Evolutionary conservation across 2,888 invertebrate genomes (phyloP).

Genomic region (Drosophila neonasuta): DNA sequence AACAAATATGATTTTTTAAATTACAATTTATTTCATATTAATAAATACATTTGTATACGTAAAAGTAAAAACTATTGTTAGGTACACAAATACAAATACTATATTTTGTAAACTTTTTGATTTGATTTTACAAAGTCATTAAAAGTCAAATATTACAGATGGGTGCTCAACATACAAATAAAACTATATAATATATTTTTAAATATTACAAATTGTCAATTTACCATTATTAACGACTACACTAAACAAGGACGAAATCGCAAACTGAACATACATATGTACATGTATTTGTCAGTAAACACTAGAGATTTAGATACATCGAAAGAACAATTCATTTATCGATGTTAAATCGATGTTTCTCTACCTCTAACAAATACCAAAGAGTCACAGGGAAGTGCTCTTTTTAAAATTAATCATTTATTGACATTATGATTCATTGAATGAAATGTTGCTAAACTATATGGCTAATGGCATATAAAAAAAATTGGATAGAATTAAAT

Average conservation of each 20-base stretch:
- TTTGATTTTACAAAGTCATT: neutral
- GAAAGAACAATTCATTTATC: neutral
- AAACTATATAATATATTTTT: neutral
- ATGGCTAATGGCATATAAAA: neutral
- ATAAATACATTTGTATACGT: neutral
- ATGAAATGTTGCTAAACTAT: no score
- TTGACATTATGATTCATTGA: no score
- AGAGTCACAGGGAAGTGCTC: no score
- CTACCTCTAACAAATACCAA: neutral
- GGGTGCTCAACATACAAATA: neutral
- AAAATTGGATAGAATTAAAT: neutral
- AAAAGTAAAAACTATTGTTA: neutral
- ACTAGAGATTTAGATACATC: neutral
- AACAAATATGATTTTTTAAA: neutral
- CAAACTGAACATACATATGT: constrained; percentile 8
- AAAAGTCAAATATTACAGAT: neutral
- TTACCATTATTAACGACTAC: constrained; percentile 24
- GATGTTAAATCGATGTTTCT: neutral
- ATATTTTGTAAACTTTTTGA: no score
- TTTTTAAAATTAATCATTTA: no score
- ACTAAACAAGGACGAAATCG: constrained; percentile 6
- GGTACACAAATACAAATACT: neutral
- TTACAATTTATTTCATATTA: neutral
- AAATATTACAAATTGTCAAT: neutral
- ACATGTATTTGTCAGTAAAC: constrained; percentile 1